Base-by-base conservation (phyloP, 2,888 invertebrate species). In the Allolobophora icterica region DNA sequence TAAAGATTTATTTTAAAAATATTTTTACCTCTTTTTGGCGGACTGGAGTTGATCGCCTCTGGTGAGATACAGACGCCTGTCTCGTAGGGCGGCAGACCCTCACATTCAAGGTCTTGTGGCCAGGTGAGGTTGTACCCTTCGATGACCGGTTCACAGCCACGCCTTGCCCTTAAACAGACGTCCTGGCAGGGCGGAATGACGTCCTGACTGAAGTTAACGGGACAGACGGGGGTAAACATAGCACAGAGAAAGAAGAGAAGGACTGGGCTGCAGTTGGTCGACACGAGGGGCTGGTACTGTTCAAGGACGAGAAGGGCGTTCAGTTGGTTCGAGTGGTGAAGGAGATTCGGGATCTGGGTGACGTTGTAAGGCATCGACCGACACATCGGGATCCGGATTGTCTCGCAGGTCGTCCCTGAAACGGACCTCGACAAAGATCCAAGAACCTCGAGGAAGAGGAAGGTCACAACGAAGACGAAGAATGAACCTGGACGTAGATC, bases 151-250 rank as follows among this genome's bases (percentile, higher is more conserved):
- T 94, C 94, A 92, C 95, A 95, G 15, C 94, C 94, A 0, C 92
- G 92, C 40, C 93, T 92, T 24, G 94, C 94, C 84, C 92, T 91
- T 92, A 94, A 93, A 90, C 95, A 95, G n/a, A 94, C 94, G 40
- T 93, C 93, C 84, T 94, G 90, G 91, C 94, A 94, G 30, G 94
- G 94, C 6, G 94, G 94, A 89, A 94, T 94, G 58, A 91, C 90
- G 38, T 94, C 94, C 42, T 93, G 94, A 91, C 94, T 94, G 90
- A 94, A 94, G 38, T 94, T 93, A 30, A 94, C 93, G 45, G 94
- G 94, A 92, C 95, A 95, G 87, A 94, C 94, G 5, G 95, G 95
- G 15, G 94, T 94, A 92, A 94, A 94, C 93, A 94, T 94, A 84
- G 94, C 93, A 92, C 95, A 95, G n/a, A 95, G 93, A 91, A 94